These are phyloP conservation scores for rat (Rattus norvegicus) DNA, from an alignment of 2,113 vertebrate species.

Conservation along the genomic window GRCr8 NC_086024.1:65214501-65215000, in stretches of 20 bases:
- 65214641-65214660: background rate
- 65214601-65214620: background rate
- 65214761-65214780: background rate
- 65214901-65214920: background rate
- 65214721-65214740: background rate
- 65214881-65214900: background rate
- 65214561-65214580: background rate
- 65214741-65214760: background rate
- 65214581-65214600: background rate
- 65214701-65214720: background rate
- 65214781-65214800: background rate
- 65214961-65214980: background rate
- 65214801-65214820: background rate
- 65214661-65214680: background rate
- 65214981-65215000: background rate
- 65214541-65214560: too few species aligned
- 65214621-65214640: background rate
- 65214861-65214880: background rate
- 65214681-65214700: background rate
- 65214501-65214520: background rate
- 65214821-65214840: background rate
- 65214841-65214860: background rate
- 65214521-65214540: background rate
- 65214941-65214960: background rate
- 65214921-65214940: background rate